Base-by-base conservation (phyloP, 2,113 vertebrate genomes). In the Zeus faber region DNA sequence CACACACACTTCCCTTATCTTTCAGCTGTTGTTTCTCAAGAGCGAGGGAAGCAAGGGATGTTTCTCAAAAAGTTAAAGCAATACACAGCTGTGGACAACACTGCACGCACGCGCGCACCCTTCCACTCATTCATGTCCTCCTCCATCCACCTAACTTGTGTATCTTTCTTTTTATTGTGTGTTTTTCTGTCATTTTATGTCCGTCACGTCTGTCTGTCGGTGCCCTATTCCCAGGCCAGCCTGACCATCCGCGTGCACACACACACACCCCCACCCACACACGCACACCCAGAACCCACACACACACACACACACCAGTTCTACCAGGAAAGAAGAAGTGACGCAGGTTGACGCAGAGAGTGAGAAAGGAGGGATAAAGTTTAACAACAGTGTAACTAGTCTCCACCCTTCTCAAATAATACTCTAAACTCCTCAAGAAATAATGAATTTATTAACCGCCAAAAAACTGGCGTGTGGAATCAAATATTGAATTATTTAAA, bases 151-250 rank as follows among this genome's bases (percentile, higher is more conserved):
- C 11, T 16, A 40, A 16, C 3, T 40, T 1, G n/a, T 16, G 37
- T 3, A 11, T 4, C n/a, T n/a, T 40, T 40, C 10, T 4, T 5
- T 40, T 16, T 40, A 40, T n/a, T 40, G 4, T 40, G 3, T 6
- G 3, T 35, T 39, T 44, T 3, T 8, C 17, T n/a, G n/a, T n/a
- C 27, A 2, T 14, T 25, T 22, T 66, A 11, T 49, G 10, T 37
- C 54, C 49, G 24, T 58, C 37, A 7, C 16, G n/a, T 43, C 40
- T 25, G 14, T 58, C 47, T 40, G 23, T 25, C 45, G 29, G 20
- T 70, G 73, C 74, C 77, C 65, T 72, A 10, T 74, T 83, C 65
- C 84, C 81, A 81, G 74, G 65, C 59, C 80, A 52, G 74, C 81
- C 81, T 52, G 76, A 74, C 68, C 72, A 78, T 81, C 84, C n/a